A percentile compares a stretch with the other conserved stretches of the same genome.
phyloP scores from a whole-genome alignment of 2,113 vertebrate genomes.

The Lepisosteus osseus region DNA sequence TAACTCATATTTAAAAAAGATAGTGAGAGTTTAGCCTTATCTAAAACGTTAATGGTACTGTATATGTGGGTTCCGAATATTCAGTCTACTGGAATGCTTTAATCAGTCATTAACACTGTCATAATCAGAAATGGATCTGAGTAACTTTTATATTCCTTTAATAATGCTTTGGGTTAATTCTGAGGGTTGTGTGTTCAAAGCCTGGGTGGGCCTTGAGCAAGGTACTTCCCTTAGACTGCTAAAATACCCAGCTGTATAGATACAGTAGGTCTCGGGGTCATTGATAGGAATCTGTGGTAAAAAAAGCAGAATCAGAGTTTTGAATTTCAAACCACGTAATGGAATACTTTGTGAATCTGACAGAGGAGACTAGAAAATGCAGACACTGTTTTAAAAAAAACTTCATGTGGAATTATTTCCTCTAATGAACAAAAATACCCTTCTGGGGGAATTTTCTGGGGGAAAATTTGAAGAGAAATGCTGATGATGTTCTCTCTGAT shows the following conservation, averaged over 20 bases:
- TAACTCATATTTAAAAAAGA: too few relatives aligned
- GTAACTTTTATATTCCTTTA: too few relatives aligned
- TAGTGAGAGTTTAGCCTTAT: too few relatives aligned
- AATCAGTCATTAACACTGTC: too few relatives aligned
- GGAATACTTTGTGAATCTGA: neutral
- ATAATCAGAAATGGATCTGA: too few relatives aligned
- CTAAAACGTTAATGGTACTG: too few relatives aligned
- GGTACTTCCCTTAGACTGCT: neutral
- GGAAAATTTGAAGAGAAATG: neutral
- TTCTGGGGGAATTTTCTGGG: neutral
- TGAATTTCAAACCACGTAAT: neutral
- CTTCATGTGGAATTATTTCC: neutral
- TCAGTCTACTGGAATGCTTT: too few relatives aligned
- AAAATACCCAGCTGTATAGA: neutral
- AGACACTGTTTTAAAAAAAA: neutral
- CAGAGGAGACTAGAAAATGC: conserved; percentile 4
- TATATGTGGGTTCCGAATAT: too few relatives aligned
- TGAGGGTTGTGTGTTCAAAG: too few relatives aligned
- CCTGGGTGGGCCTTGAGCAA: too few relatives aligned
- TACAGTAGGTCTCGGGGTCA: neutral
- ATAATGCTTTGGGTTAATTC: too few relatives aligned
- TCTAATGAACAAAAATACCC: neutral
- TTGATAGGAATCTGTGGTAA: neutral
- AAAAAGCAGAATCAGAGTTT: neutral
- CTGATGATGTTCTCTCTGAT: neutral